Evolutionary conservation across 2,113 vertebrate species (phyloP), one percentile per base, ranked within the genome.

Genomic region (Pseudorectes ferrugineus): DNA sequence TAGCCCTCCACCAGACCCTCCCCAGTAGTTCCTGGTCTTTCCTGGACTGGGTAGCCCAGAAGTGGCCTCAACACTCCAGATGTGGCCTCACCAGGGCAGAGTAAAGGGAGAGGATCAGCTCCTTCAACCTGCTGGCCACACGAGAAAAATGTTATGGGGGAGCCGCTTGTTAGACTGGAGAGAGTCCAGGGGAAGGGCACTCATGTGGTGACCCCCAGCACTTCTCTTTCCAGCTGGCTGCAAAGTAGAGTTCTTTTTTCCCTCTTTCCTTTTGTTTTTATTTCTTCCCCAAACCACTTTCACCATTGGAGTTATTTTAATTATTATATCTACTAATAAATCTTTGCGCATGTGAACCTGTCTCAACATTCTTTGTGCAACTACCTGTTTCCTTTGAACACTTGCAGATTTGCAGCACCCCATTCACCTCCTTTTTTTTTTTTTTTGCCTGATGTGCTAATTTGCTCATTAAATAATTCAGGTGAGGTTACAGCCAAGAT

Each of bases 391-490:
- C 21, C 36, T 29, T 36, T 57, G 25, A 80, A 84, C 46, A 33
- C 45, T 31, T 68, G 12, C 5, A 51, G 40, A 42, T 87, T 57
- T 88, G 40, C 36, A 89, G 26, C 11, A 36, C 5, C 18, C 11
- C 4, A 1, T 40, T 21, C 3, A 5, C 4, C 13, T 6, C 7
- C 33, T 7, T 7, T 8, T 14, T 4, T 4, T 24, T 33, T 8
- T 14, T 28, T 25, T 20, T 9, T 1, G 0, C 6, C 11, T 28
- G 35, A 42, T 57, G 54, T 80, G 42, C 59, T 29, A 24, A 31
- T 58, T 92, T 83, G 5, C 24, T 86, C 6, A 36, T 63, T 62
- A 71, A 89, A 42, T 66, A 74, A 58, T 63, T 38, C 4, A 13
- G 17, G 25, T 46, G 42, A 65, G 7, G 10, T 48, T 78, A 62